Base-by-base conservation (phyloP, 2,797 vertebrate genomes). In the Cygnus olor region DNA sequence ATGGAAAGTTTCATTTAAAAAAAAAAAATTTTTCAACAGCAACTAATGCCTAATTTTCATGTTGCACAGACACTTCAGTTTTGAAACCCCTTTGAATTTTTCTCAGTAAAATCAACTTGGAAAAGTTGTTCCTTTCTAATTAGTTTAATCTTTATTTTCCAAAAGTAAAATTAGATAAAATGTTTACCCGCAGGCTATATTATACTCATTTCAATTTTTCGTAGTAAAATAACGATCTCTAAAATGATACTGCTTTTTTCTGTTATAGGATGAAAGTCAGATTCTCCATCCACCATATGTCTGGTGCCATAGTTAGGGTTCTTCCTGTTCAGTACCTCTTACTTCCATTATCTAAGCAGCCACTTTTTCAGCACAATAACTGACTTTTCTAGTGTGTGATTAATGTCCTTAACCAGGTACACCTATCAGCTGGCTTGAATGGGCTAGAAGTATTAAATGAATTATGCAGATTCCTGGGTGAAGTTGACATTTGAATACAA, bases 401-500 rank as follows among this genome's bases (percentile, higher is more conserved):
- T 95, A 92, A 94, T 91, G 82, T 57, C 44, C 70, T 92, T 71
- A 82, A 93, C 58, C 30, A 85, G 79, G 57, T 88, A 83, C 40
- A 89, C 47, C 76, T 85, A 82, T 68, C 85, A 92, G 12, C 25
- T 82, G 69, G 58, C 64, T 28, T 63, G 47, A 70, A 77, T 60
- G 57, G 81, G 80, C 61, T 74, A 60, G 72, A 88, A 36, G 57
- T 91, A 77, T 80, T 64, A 64, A 58, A 80, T 93, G 60, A 95
- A 94, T 96, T 96, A 92, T 89, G 65, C 61, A 88, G 87, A 57
- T 61, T 91, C 40, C 44, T 78, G 40, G 64, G 85, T 45, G 69
- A 89, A 89, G 79, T 32, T 95, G 79, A 40, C 79, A 83, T 92
- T 96, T 93, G 84, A 96, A 88, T 96, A 91, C 72, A 85, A 85